Conservation (phyloP, 1,140 invertebrate species). For the Planococcus citri region DNA sequence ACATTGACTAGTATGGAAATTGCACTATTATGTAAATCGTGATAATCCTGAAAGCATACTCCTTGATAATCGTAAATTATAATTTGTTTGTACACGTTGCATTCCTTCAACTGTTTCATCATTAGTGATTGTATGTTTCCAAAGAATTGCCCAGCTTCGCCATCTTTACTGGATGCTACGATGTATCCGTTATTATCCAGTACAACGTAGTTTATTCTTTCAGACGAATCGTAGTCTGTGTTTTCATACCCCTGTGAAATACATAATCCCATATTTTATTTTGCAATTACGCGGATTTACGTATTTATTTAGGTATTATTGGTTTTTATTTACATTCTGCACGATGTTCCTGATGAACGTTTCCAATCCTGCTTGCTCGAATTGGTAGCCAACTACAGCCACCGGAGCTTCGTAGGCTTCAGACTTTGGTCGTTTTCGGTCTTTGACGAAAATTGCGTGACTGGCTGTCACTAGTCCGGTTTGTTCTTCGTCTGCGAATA, state of each 20-base stretch:
- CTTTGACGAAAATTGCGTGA: conserved; percentile 62
- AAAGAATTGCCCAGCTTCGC: conserved; percentile 71
- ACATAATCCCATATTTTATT: too few species aligned
- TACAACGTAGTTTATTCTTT: conserved; percentile 66
- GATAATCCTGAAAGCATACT: conserved; percentile 52
- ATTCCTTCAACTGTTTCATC: conserved; percentile 51
- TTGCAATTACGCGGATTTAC: too few species aligned
- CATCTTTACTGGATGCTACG: conserved; percentile 55
- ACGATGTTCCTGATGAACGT: conserved; percentile 61
- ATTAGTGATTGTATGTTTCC: conserved; percentile 63
- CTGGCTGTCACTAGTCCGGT: conserved; percentile 73
- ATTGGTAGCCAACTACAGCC: conserved; percentile 84
- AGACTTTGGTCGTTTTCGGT: conserved; percentile 39
- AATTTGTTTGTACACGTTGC: conserved; percentile 54
- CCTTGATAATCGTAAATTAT: conserved; percentile 80
- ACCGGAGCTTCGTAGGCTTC: conserved; percentile 50
- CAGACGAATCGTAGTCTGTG: conserved; percentile 36
- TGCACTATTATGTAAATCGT: conserved; percentile 38
- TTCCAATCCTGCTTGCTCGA: conserved; percentile 60
- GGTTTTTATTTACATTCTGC: too few species aligned
- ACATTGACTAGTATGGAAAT: conserved; percentile 46
- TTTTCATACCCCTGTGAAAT: background rate
- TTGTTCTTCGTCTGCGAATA: conserved; percentile 38
- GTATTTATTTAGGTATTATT: too few species aligned
- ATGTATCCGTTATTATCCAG: conserved; percentile 85